Conservation (phyloP, 2,113 vertebrate genomes). For the Sander lucioperca region DNA sequence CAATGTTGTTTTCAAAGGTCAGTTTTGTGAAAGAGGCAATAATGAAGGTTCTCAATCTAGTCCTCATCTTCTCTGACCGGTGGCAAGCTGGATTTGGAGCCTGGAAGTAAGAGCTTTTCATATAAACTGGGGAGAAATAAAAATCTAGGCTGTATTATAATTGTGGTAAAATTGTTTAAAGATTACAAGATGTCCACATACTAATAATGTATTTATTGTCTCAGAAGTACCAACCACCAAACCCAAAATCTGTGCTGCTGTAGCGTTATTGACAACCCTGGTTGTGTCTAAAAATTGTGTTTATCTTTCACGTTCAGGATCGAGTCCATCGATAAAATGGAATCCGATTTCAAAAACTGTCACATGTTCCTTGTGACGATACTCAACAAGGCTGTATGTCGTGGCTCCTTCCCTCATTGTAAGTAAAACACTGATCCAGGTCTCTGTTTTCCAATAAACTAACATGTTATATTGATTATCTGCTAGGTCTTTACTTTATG, state of each 20-base stretch:
- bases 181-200: no score
- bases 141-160: neutral
- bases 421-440: conserved; percentile 77
- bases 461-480: neutral
- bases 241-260: no score
- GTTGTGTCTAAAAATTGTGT: neutral
- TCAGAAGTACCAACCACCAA: no score
- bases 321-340: conserved; percentile 98
- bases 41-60: conserved; percentile 97
- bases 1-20: conserved; percentile 84
- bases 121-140: neutral
- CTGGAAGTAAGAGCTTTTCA: conserved; percentile 90
- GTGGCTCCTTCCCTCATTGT: conserved; percentile 97
- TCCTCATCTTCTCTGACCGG: conserved; percentile 97
- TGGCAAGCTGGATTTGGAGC: conserved; percentile 95
- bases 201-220: neutral
- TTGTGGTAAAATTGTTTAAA: neutral
- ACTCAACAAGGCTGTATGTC: conserved; percentile 96
- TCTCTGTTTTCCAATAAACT: neutral
- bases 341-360: conserved; percentile 99
- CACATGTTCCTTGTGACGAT: conserved; percentile 99
- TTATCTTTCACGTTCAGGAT: conserved; percentile 84
- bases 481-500: neutral
- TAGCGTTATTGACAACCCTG: neutral
- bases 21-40: conserved; percentile 99